A percentile compares a stretch with the other conserved stretches of the same genome.
Conservation (phyloP, 2,113 vertebrate species). For the Sylvilagus bachmani region DNA sequence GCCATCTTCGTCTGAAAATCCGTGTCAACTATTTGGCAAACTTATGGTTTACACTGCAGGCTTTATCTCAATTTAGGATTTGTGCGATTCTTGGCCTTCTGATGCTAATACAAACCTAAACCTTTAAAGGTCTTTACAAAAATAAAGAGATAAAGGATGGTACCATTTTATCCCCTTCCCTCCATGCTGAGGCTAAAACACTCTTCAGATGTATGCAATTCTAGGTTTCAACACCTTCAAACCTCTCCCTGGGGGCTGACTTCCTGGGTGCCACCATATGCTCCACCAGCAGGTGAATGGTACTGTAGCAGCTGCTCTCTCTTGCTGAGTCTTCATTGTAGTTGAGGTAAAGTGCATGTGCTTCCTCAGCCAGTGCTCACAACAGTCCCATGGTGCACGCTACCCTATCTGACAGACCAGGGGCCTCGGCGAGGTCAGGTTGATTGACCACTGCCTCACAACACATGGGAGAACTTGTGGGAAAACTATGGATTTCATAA, state of each 20-base stretch:
- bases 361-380: not conserved
- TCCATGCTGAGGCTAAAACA: too few relatives aligned
- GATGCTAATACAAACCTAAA: constrained; percentile 50
- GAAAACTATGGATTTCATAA: not conserved
- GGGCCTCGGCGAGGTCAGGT: not conserved
- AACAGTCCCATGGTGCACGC: not conserved
- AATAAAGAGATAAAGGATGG: not conserved
- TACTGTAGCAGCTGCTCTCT: not conserved
- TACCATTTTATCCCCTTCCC: not conserved
- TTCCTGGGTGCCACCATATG: not conserved
- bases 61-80: constrained; percentile 25
- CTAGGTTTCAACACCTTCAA: not conserved
- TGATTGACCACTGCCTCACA: not conserved
- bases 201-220: not conserved
- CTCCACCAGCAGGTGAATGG: not conserved
- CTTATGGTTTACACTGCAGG: not conserved
- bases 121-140: constrained; percentile 31
- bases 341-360: not conserved
- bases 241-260: not conserved
- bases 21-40: not conserved
- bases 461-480: not conserved
- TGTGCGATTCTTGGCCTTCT: not conserved
- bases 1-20: constrained; percentile 4
- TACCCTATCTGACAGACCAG: not conserved
- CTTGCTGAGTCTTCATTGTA: not conserved